Evolutionary conservation across 2,888 invertebrate genomes (phyloP), one percentile per base, ranked within the genome.

Genomic region (Leucania comma): DNA sequence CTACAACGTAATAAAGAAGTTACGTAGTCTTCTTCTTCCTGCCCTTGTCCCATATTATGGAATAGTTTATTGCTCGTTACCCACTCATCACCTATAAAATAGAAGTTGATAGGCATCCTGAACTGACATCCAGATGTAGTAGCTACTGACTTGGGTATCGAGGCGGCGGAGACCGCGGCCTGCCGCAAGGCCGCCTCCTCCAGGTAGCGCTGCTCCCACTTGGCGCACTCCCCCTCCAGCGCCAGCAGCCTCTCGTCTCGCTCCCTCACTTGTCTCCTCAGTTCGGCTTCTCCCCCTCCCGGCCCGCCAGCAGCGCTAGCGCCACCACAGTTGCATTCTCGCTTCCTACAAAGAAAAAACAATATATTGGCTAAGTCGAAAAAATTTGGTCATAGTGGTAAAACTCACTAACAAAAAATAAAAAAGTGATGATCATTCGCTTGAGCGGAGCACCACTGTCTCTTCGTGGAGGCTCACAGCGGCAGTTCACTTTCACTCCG

Each of bases 201-300:
- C 63, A 98, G 95, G 93, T 98, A 98, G 61, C 98, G 96, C 93
- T 98, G 98, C 93, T 98, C 98, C 98, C 98, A 98, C 95, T 98
- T 98, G 83, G 98, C 97, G 86, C 98, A 97, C 89, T 98, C 98
- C 0, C 98, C 98, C 93, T 98, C 98, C 67, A 98, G 94, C 72
- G 97, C 95, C 80, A 96, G 90, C 77, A 95, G 88, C 17, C 96
- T 87, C 87, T 96, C 96, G 90, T 96, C 96, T 0, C 95, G 86
- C 88, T 95, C 95, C 10, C 96, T 88, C 88, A 96, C 76, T 81
- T 91, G 93, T 0, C 86, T 96, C 90, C 91, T 96, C 91, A 90
- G 96, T 96, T 95, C 97, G 92, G 88, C 96, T 95, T 90, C 96
- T 88, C 85, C 93, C 48, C 90, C 88, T 83, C 82, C 92, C 80